These are phyloP conservation scores for Nyctalus aviator DNA, from an alignment of 2,797 vertebrate genomes.

Conservation along the genomic window DNA sequence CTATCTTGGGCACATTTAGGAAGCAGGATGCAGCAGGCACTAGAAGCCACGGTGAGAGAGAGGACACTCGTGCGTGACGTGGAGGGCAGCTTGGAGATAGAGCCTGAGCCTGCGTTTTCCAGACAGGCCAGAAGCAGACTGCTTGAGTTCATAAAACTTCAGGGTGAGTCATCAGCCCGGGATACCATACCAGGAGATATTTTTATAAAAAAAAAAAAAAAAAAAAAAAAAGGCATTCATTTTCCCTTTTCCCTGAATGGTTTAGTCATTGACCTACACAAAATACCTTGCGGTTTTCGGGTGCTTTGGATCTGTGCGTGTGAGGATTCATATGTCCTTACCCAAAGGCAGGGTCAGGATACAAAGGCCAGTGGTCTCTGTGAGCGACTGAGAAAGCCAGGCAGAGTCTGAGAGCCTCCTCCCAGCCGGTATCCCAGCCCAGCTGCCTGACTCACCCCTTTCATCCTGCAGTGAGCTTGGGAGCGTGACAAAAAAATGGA, in stretches of 20 bases:
- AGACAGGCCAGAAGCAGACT: neutral
- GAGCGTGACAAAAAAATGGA: conserved; percentile 53
- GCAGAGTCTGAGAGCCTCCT: neutral
- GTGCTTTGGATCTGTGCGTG: neutral
- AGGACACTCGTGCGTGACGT: neutral
- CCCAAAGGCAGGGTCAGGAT: neutral
- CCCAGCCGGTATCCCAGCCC: neutral
- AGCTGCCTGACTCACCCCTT: conserved; percentile 71
- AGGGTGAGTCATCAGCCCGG: neutral
- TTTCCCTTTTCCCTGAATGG: conserved; percentile 58
- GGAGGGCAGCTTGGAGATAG: neutral
- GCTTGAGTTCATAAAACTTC: neutral
- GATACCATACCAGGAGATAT: neutral
- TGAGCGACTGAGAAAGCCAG: conserved; percentile 52
- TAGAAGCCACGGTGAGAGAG: neutral
- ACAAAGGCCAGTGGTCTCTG: conserved; percentile 8
- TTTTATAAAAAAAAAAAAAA: conserved; percentile 5
- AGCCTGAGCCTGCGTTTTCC: rapidly evolving
- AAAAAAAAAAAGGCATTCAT: neutral
- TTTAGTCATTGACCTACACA: conserved; percentile 56
- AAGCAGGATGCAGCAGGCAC: neutral
- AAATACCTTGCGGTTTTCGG: neutral
- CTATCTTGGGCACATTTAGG: neutral
- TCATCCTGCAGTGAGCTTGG: neutral
- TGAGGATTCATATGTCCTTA: neutral